phyloP scores from a whole-genome alignment of 2,113 vertebrate genomes.

The Halcyon senegalensis region DNA sequence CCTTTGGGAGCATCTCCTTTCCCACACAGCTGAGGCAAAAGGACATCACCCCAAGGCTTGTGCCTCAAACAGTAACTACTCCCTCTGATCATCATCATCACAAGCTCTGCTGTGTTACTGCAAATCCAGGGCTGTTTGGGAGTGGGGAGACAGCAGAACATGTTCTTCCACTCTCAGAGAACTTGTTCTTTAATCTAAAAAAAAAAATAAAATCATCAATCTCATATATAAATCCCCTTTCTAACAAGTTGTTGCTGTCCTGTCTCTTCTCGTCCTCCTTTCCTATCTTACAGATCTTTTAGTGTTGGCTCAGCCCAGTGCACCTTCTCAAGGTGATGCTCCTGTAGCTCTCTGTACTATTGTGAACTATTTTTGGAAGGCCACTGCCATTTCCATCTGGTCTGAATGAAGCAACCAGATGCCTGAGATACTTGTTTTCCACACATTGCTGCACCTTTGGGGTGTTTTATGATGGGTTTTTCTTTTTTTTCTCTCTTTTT shows the following conservation, averaged over 20 bases:
- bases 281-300: not conserved
- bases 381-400: rapidly evolving
- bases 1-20: not conserved
- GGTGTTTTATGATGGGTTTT: not conserved
- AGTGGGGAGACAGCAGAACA: not conserved
- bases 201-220: rapidly evolving
- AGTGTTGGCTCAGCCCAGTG: not conserved
- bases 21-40: not conserved
- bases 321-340: not conserved
- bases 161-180: not conserved
- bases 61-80: not conserved
- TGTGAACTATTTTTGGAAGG: not conserved
- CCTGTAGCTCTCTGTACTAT: not conserved
- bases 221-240: not conserved
- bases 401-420: not conserved
- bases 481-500: not conserved
- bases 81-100: not conserved
- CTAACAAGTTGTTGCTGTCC: not conserved
- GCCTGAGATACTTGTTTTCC: not conserved
- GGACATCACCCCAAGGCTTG: not conserved
- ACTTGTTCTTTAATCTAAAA: not conserved
- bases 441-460: rapidly evolving
- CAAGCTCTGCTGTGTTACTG: not conserved
- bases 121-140: not conserved
- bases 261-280: not conserved